Conservation (phyloP, 2,888 invertebrate species). For the Petrolisthes manimaculis region DNA sequence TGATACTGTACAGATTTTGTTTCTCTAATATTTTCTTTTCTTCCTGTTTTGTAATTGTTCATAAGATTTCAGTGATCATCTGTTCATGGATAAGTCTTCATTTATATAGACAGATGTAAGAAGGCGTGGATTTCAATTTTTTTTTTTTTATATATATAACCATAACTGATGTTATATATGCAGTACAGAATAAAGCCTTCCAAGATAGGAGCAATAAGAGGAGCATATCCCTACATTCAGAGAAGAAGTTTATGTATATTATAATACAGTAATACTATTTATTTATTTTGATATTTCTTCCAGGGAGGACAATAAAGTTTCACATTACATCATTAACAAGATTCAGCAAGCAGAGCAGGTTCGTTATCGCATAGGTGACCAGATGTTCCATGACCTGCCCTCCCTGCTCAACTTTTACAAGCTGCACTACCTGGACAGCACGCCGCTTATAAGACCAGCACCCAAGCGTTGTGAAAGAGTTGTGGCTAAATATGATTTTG, state of each 20-base stretch:
- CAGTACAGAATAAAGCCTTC: no score
- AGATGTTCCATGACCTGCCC: constrained; percentile 91
- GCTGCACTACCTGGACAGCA: constrained; percentile 95
- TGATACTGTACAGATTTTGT: no score
- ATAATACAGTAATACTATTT: background rate
- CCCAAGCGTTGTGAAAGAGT: constrained; percentile 84
- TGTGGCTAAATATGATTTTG: constrained; percentile 93
- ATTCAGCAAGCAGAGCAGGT: constrained; percentile 82
- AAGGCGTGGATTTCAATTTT: no score
- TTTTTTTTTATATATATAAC: no score
- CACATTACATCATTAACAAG: constrained; percentile 97
- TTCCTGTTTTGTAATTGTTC: no score
- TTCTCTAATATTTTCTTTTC: no score
- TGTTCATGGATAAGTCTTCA: no score
- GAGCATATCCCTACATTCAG: background rate
- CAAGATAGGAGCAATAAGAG: background rate
- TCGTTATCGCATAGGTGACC: constrained; percentile 93
- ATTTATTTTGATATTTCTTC: constrained; percentile 64
- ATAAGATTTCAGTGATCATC: no score
- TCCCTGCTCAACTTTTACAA: constrained; percentile 93
- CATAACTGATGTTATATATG: no score
- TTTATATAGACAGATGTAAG: no score
- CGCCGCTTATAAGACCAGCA: constrained; percentile 89
- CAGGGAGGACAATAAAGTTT: constrained; percentile 94
- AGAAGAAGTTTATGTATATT: background rate